A percentile compares a stretch with the other conserved stretches of the same genome.
Evolutionary conservation across 2,888 invertebrate species (phyloP).

Genomic region (Polyommatus icarus): DNA sequence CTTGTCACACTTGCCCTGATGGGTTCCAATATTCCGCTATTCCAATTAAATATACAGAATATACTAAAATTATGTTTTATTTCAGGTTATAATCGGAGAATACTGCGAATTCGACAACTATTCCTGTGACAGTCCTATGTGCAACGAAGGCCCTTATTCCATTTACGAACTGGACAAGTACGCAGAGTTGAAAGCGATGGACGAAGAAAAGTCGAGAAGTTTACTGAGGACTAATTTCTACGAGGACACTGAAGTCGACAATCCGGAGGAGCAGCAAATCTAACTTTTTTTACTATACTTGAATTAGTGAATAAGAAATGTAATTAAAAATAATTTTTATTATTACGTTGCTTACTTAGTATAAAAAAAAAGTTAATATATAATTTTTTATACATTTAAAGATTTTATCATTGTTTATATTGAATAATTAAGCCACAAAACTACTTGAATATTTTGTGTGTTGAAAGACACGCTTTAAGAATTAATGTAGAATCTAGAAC

Average conservation of each 20-base stretch:
- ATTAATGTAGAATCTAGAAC: too few species aligned
- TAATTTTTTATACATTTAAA: too few species aligned
- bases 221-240: not conserved
- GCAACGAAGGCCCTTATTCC: slow-evolving; percentile 70
- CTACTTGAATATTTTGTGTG: too few species aligned
- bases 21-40: too few species aligned
- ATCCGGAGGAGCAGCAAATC: slow-evolving; percentile 6
- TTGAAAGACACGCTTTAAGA: too few species aligned
- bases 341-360: not conserved
- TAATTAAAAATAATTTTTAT: too few species aligned
- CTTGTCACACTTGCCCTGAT: too few species aligned
- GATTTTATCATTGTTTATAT: too few species aligned
- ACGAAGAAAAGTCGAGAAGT: slow-evolving; percentile 3
- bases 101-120: slow-evolving; percentile 73
- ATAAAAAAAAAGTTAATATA: not conserved
- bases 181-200: slow-evolving; percentile 11
- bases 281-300: not conserved
- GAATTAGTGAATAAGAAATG: not conserved
- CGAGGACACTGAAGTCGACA: not conserved
- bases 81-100: slow-evolving; percentile 66
- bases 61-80: slow-evolving; percentile 34
- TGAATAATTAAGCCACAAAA: too few species aligned
- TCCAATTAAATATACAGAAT: too few species aligned
- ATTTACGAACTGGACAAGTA: slow-evolving; percentile 43
- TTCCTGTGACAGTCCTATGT: slow-evolving; percentile 65